Evolutionary conservation across 1,140 invertebrate genomes (phyloP).

Genomic region (Aethina tumida): DNA sequence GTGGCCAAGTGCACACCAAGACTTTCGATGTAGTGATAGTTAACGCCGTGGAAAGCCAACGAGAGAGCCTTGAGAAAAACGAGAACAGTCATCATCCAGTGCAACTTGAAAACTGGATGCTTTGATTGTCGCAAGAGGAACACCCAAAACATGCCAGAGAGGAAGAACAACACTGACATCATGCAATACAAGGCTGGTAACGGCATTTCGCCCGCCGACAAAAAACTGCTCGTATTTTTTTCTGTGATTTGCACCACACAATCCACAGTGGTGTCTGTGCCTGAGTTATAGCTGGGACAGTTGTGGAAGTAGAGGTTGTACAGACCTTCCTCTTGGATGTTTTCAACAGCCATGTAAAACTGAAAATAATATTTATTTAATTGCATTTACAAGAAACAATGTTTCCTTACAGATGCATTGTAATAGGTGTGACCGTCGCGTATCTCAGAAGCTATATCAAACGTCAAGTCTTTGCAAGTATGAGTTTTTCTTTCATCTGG

Average conservation of each 20-base stretch:
- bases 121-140: constrained; percentile 70
- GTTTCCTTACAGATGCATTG: constrained; percentile 43
- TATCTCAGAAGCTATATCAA: constrained; percentile 39
- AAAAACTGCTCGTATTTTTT: constrained; percentile 76
- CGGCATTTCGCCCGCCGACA: constrained; percentile 97
- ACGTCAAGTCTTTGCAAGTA: constrained; percentile 36
- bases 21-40: constrained; percentile 93
- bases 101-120: constrained; percentile 88
- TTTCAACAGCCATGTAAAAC: constrained; percentile 59
- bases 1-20: constrained; percentile 89
- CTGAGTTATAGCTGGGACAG: constrained; percentile 60
- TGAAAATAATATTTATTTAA: constrained; percentile 13
- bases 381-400: background rate
- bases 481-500: constrained; percentile 19
- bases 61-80: constrained; percentile 90
- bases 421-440: constrained; percentile 40
- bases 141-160: constrained; percentile 86
- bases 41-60: constrained; percentile 90
- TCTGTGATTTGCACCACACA: constrained; percentile 67
- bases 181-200: constrained; percentile 85
- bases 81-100: constrained; percentile 92
- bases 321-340: constrained; percentile 74
- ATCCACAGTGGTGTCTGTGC: constrained; percentile 29
- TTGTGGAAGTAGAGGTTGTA: constrained; percentile 96
- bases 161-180: constrained; percentile 83